Evolutionary conservation across 1,140 invertebrate species (phyloP).

Genomic region (Chrysopa pallens): DNA sequence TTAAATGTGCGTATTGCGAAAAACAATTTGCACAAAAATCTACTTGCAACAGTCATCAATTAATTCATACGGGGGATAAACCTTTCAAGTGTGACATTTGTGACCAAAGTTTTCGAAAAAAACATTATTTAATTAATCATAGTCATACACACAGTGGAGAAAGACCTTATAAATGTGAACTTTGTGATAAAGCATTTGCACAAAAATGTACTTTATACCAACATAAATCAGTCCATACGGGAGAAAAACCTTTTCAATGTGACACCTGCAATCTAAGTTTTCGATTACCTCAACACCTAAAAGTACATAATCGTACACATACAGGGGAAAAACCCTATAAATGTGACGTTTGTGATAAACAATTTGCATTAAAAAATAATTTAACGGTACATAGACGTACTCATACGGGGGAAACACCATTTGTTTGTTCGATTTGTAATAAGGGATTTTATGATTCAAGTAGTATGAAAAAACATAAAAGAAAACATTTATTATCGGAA

Average conservation of each 20-base stretch:
- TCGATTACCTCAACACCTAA: neutral
- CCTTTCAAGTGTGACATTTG: neutral
- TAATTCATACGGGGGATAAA: neutral
- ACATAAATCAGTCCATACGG: neutral
- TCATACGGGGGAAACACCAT: neutral
- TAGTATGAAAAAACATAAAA: too few species aligned
- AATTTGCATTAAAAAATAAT: neutral
- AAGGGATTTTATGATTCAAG: neutral
- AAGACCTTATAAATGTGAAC: too few species aligned
- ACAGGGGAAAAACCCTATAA: neutral
- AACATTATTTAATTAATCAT: neutral
- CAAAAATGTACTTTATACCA: too few species aligned
- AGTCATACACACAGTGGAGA: constrained; percentile 6
- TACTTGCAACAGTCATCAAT: neutral
- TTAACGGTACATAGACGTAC: neutral
- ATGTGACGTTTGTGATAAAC: neutral
- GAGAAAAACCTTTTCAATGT: constrained; percentile 15
- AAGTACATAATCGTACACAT: neutral
- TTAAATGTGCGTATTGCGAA: neutral
- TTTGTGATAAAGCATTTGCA: too few species aligned
- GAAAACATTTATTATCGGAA: too few species aligned
- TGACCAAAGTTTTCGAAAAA: neutral
- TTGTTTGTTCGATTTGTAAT: neutral
- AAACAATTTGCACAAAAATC: neutral
- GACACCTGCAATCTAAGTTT: constrained; percentile 10